A percentile compares a stretch with the other conserved stretches of the same genome.
These are phyloP conservation scores for Ischnus inquisitorius DNA, from an alignment of 2,888 invertebrate species.

Conservation along the genomic window DNA sequence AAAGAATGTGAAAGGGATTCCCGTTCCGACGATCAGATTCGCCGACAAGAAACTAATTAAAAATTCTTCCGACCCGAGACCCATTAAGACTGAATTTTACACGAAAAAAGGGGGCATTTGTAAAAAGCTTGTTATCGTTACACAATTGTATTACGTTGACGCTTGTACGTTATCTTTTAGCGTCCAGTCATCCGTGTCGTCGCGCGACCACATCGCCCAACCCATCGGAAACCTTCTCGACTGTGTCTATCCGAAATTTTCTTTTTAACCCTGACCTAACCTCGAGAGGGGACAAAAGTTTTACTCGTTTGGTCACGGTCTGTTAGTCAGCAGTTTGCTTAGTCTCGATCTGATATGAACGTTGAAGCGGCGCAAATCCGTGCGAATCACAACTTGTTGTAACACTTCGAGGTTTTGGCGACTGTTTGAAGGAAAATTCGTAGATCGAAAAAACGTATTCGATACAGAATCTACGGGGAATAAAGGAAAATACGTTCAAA, in stretches of 20 bases:
- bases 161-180: background rate
- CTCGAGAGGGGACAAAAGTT: background rate
- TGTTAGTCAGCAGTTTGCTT: background rate
- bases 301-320: background rate
- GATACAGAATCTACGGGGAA: no score
- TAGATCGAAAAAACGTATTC: no score
- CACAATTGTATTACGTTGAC: constrained; percentile 14
- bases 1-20: constrained; percentile 28
- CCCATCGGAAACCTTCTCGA: constrained; percentile 4
- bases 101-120: constrained; percentile 26
- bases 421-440: no score
- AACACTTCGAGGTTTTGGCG: background rate
- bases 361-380: background rate
- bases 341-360: background rate
- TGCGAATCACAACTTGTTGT: background rate
- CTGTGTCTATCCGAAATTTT: constrained; percentile 1
- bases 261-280: background rate
- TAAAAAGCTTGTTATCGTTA: constrained; percentile 31
- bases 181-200: constrained; percentile 6
- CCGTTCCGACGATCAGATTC: constrained; percentile 35
- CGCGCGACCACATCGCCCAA: background rate
- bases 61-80: constrained; percentile 44
- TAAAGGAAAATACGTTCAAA: no score
- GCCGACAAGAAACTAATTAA: constrained; percentile 65
- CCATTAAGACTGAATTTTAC: constrained; percentile 39